Evolutionary conservation across 2,113 vertebrate species (phyloP), one percentile per base, ranked within the genome.

Genomic region (Prunella fulvescens): DNA sequence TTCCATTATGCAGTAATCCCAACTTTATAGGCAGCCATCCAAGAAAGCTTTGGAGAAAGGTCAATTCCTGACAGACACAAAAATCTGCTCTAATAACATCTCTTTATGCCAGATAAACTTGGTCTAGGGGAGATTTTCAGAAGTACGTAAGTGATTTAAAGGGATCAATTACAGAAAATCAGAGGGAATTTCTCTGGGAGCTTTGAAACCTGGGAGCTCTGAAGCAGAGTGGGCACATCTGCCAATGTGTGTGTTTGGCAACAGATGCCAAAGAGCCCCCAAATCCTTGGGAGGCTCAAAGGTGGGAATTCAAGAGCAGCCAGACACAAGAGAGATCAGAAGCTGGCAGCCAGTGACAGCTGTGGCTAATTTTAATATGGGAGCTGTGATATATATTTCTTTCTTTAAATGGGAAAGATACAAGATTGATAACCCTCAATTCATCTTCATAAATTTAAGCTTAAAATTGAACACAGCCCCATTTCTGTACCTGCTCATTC

Each of bases 31-130:
- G 95, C 94, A 47, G 72, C 51, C 25, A 35, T 90, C 94, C 93
- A 96, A 86, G 79, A 95, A 86, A 73, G 87, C 90, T 96, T 94
- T 96, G 94, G 88, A 81, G 74, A 96, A 93, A 95, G 85, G 90
- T 96, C 95, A 93, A 23, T 94, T 95, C 82, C 82, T 92, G 92
- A 90, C 87, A 94, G 82, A 86, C 88, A 80, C 51, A 73, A 31
- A 58, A 86, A 81, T 92, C 92, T 92, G 86, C 71, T 83, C 67
- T 90, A 96, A 90, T 94, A 96, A 88, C 72, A 3, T 84, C 37
- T 60, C 88, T 78, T 88, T 86, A 47, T 67, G 82, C 86, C 94
- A 95, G 93, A 94, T 84, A 86, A 93, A 96, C 67, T 81, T 51
- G 37, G 48, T 67, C 61, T 86, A 33, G 77, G 2, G 4, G 82